Base-by-base conservation (phyloP, 2,888 invertebrate species). In the Glyphotaelius pellucidus region DNA sequence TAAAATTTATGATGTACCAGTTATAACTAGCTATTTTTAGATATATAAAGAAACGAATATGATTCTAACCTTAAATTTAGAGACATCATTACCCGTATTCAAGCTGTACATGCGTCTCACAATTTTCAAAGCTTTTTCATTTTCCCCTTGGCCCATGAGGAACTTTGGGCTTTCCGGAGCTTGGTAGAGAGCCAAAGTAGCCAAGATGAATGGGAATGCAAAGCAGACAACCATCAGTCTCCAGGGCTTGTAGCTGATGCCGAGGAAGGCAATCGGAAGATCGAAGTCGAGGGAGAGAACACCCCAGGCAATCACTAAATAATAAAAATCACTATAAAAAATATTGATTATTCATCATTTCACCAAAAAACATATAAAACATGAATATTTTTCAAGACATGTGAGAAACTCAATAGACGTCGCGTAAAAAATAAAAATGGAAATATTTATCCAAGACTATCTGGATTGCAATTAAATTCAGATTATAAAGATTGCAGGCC, bases 101-200 rank as follows among this genome's bases (percentile, higher is more conserved):
- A 15, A 31, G 15, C 32, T 35, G 25, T 88, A 92, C 80, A 92
- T 88, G 4, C 7, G 19, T 86, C 38, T 86, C 38, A 92, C 42
- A 11, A 92, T 90, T 31, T 88, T 25, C 42, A 92, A 80, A 0
- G 87, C 84, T 79, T 92, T 83, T n/a, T 90, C 86, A 25, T 93
- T 94, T 95, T 94, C 94, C 97, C 97, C 94, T 97, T 97, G 0
- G 97, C 95, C 94, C 85, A 97, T 95, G 52, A 97, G 95, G 94
- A 97, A 98, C 94, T 98, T 98, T 0, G 98, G 98, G 93, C 98
- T 98, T 94, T 98, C 98, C 0, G 98, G 97, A 94, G 97, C 95
- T 92, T 95, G 95, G 47, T 96, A 95, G 15, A 97, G 94, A 93
- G 96, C 96, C 0, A 96, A 25, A 0, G 97, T 96, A 0, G 97